Conservation (phyloP, 2,113 vertebrate species). For the Macaca fascicularis region T2T-MFA8v1.1 NC_088380.1:70823501-70824000, state of each 20-base stretch:
- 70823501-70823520: neutral
- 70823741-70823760: neutral
- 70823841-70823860: neutral
- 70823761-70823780: neutral
- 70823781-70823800: neutral
- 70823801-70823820: neutral
- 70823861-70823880: neutral
- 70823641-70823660: neutral
- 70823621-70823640: neutral
- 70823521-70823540: neutral
- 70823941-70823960: too few species aligned
- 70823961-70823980: too few species aligned
- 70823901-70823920: too few species aligned
- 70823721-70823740: neutral
- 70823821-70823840: neutral
- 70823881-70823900: too few species aligned
- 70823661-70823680: neutral
- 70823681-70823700: neutral
- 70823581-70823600: constrained; percentile 10
- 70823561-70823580: neutral
- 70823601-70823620: neutral
- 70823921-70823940: too few species aligned
- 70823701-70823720: neutral
- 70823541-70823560: neutral
- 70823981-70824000: too few species aligned